Evolutionary conservation across 2,797 vertebrate species (phyloP).

Genomic region (Kryptolebias ocellatus): DNA sequence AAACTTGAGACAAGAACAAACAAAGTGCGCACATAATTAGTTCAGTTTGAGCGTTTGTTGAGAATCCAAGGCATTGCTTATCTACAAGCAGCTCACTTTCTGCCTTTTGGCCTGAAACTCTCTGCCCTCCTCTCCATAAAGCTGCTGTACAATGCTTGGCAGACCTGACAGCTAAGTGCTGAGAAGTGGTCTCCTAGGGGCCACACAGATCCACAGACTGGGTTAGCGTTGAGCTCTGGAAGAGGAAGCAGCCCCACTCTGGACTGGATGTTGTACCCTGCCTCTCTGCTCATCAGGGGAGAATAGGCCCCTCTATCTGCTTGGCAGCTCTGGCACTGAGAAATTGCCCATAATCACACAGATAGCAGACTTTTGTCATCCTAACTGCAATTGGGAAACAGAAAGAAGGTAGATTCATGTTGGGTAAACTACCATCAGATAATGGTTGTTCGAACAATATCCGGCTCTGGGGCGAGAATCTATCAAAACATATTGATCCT

Average conservation of each 20-base stretch:
- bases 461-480: conserved; percentile 83
- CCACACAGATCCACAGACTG: conserved; percentile 45
- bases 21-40: conserved; percentile 44
- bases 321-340: conserved; percentile 81
- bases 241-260: conserved; percentile 61
- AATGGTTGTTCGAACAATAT: conserved; percentile 86
- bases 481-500: conserved; percentile 88
- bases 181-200: conserved; percentile 76
- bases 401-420: conserved; percentile 83
- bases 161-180: conserved; percentile 74
- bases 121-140: conserved; percentile 55
- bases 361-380: conserved; percentile 84
- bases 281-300: conserved; percentile 80
- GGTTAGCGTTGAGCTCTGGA: conserved; percentile 64
- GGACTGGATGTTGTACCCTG: conserved; percentile 69
- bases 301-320: conserved; percentile 76
- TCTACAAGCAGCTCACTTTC: conserved; percentile 48
- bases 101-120: conserved; percentile 39
- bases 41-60: conserved; percentile 20
- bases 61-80: conserved; percentile 34
- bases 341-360: conserved; percentile 85
- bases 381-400: conserved; percentile 79
- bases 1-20: conserved; percentile 45
- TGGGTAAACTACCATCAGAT: conserved; percentile 85
- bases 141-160: conserved; percentile 58